A percentile compares a stretch with the other conserved stretches of the same genome.
phyloP scores from a whole-genome alignment of 2,888 invertebrate species.

The Caenorhabditis panamensis region DNA sequence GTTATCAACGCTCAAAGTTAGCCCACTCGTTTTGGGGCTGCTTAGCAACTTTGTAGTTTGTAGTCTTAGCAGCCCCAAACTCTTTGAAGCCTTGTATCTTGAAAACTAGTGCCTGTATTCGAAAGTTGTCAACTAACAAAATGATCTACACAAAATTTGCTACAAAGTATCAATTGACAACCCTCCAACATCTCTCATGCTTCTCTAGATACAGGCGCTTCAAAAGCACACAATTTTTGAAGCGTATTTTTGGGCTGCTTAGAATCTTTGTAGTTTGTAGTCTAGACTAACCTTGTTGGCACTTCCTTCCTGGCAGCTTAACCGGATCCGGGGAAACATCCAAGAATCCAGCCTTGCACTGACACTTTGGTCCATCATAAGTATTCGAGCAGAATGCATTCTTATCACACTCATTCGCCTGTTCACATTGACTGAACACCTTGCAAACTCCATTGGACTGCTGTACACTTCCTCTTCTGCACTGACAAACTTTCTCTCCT shows the following conservation, averaged over 20 bases:
- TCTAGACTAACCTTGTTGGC: conserved; percentile 64
- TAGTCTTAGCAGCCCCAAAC: too few relatives aligned
- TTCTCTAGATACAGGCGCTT: too few relatives aligned
- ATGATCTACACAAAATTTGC: too few relatives aligned
- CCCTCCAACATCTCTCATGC: too few relatives aligned
- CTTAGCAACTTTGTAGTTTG: too few relatives aligned
- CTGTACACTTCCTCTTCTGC: conserved; percentile 69
- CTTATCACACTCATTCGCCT: conserved; percentile 73
- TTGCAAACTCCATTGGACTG: conserved; percentile 70
- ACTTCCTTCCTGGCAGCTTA: conserved; percentile 74
- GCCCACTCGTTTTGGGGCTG: too few relatives aligned
- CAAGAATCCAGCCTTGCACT: conserved; percentile 73
- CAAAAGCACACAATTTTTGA: neutral
- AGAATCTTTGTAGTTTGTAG: neutral
- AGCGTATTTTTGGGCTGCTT: neutral
- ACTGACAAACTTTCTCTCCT: conserved; percentile 70
- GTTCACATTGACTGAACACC: conserved; percentile 76
- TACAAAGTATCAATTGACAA: too few relatives aligned
- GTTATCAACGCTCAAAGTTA: too few relatives aligned
- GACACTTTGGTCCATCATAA: conserved; percentile 75
- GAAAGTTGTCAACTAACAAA: too few relatives aligned
- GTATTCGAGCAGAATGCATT: conserved; percentile 79
- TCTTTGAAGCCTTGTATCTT: too few relatives aligned
- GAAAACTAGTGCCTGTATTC: too few relatives aligned
- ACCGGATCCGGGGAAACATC: conserved; percentile 75